These are phyloP conservation scores for Epizoanthus ramosus DNA, from an alignment of 92 coral and sea anemone species.

Conservation along the genomic window DNA sequence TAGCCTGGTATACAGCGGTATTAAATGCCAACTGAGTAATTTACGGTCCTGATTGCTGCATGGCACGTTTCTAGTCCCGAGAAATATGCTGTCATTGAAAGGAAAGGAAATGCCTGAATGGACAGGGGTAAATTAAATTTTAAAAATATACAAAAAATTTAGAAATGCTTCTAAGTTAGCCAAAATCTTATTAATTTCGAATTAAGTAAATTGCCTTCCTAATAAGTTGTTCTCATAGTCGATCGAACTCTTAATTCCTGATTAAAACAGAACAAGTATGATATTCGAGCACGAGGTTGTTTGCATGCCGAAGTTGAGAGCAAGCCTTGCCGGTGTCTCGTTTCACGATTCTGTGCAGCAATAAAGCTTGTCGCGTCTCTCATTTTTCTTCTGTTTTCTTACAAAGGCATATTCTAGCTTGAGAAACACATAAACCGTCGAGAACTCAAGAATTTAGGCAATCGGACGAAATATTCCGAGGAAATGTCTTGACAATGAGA, in stretches of 20 bases:
- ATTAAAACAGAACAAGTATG: constrained; percentile 18
- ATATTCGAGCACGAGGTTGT: constrained; percentile 4
- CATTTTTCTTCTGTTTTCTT: not conserved
- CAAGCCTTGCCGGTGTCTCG: constrained; percentile 26
- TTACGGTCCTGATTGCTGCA: not conserved
- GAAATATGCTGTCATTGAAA: too few relatives aligned
- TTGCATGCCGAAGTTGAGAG: constrained; percentile 48
- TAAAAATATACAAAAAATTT: constrained; percentile 22
- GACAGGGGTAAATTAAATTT: not conserved
- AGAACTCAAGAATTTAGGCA: not conserved
- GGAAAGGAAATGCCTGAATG: constrained; percentile 20
- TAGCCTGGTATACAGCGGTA: too few relatives aligned
- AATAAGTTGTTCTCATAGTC: not conserved
- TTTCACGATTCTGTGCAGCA: constrained; percentile 14
- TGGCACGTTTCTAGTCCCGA: not conserved
- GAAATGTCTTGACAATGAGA: constrained; percentile 8
- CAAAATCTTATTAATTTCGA: not conserved
- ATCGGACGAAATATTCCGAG: not conserved
- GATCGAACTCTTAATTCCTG: not conserved
- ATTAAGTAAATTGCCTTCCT: not conserved
- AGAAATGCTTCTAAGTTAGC: constrained; percentile 9
- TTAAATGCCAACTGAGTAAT: not conserved
- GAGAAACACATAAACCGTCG: not conserved
- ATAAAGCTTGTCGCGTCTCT: constrained; percentile 3
- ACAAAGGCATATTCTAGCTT: not conserved